phyloP scores from a whole-genome alignment of 2,113 vertebrate genomes.

The Parus major region DNA sequence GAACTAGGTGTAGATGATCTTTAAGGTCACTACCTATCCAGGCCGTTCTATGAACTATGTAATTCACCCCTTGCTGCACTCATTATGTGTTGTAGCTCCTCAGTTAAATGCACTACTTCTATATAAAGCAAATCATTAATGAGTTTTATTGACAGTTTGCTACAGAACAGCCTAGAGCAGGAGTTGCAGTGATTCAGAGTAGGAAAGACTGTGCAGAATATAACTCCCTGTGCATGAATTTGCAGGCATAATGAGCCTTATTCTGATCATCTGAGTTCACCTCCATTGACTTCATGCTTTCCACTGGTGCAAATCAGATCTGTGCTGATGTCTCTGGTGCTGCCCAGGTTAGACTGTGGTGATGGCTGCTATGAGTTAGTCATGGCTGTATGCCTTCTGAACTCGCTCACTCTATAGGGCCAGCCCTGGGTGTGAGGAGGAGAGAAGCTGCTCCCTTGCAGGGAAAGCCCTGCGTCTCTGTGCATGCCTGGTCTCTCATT shows the following conservation, averaged over 20 bases:
- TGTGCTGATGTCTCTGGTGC: neutral
- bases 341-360: neutral
- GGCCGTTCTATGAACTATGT: neutral
- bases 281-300: neutral
- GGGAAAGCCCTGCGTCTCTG: neutral
- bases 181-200: conserved; percentile 40
- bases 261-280: neutral
- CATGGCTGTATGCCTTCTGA: neutral
- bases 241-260: neutral
- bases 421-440: neutral
- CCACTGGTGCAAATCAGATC: neutral
- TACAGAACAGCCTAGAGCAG: conserved; percentile 15
- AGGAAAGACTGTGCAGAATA: neutral
- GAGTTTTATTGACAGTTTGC: conserved; percentile 46
- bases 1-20: neutral
- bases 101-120: conserved; percentile 1
- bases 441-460: neutral
- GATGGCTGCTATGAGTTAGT: neutral
- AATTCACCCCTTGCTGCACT: neutral
- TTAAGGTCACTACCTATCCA: neutral
- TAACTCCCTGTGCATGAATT: neutral
- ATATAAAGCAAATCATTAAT: conserved; percentile 1
- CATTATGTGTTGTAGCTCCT: neutral
- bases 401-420: neutral
- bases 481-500: neutral